A percentile compares a stretch with the other conserved stretches of the same genome.
Evolutionary conservation across 2,888 invertebrate genomes (phyloP).

Genomic region (Dascillus cervinus): DNA sequence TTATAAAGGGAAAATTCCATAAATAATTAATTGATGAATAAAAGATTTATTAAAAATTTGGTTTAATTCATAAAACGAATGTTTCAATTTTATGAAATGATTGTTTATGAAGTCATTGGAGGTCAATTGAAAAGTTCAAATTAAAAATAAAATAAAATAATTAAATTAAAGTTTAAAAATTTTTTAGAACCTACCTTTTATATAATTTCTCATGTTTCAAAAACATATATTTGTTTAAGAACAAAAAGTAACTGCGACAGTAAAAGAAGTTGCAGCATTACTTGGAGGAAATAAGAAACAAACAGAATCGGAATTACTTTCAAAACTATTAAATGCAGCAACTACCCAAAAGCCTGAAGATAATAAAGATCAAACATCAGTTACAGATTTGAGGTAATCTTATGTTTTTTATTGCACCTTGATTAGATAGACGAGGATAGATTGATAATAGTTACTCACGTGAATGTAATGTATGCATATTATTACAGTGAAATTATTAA

Average conservation of each 20-base stretch:
- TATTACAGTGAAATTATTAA: conserved; percentile 59
- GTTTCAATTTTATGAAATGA: no score
- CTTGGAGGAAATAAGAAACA: conserved; percentile 60
- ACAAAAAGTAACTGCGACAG: conserved; percentile 51
- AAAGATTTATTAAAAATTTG: no score
- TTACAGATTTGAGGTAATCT: conserved; percentile 13
- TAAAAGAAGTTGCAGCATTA: conserved; percentile 61
- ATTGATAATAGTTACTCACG: conserved; percentile 3
- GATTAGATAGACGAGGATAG: conserved; percentile 1
- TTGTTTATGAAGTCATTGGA: no score
- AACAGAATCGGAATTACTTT: conserved; percentile 66
- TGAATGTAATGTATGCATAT: no score
- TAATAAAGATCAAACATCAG: conserved; percentile 5
- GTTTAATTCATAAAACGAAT: no score
- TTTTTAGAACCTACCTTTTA: no score
- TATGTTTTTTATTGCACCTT: conserved; percentile 4
- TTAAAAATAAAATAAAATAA: no score
- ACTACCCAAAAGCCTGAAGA: no score
- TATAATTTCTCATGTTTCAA: neutral
- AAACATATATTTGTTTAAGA: conserved; percentile 16
- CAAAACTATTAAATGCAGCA: conserved; percentile 56
- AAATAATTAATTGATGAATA: no score
- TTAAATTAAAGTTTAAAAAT: no score
- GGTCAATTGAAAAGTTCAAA: no score
- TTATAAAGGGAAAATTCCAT: no score